Evolutionary conservation across 2,888 invertebrate genomes (phyloP), one percentile per base, ranked within the genome.

Genomic region (Noctuana brunneofusca): DNA sequence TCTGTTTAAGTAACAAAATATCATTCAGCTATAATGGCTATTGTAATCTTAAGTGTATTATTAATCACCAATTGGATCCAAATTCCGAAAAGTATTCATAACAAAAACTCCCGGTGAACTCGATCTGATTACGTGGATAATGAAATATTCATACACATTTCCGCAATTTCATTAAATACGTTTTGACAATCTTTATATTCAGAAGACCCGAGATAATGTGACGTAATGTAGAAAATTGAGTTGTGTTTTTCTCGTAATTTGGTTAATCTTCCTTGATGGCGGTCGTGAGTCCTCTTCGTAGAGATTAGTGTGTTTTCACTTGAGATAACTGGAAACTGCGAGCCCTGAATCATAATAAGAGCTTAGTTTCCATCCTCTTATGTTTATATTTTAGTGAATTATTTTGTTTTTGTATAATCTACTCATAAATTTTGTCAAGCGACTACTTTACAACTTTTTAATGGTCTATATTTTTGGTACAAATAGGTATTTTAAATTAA

Each of bases 311-410:
- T 18, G 62, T 50, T 63, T 62, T 50, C 49, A 50, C 49, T 62
- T 30, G 53, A 59, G 59, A 59, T 59, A 59, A 53, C 38, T 22
- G 27, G 41, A 49, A 56, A 27, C 41, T 14, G 32, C 60, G 56
- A 63, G 52, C 52, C 38, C 56, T 41, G 62, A 63, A 63, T 63
- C 62, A 63, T 63, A 63, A 63, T 63, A 49, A 56, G 62, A 50
- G 62, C 55, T 63, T 63, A 63, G 30, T 50, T 41, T 12, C 12
- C 50, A 41, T 62, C 62, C 55, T 49, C 49, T 63, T 56, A 30
- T 43, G 43, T 43, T 43, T 43, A 43, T 43, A 11, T 43, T 43
- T 43, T 43, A 43, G 43, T 18, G 30, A 1, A 43, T 11, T 43
- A 43, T 43, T 43, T 43, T 18, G 18, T 18, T 43, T 2, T 2